Conservation (phyloP, 1,140 invertebrate genomes). For the Drosophila repleta region DNA sequence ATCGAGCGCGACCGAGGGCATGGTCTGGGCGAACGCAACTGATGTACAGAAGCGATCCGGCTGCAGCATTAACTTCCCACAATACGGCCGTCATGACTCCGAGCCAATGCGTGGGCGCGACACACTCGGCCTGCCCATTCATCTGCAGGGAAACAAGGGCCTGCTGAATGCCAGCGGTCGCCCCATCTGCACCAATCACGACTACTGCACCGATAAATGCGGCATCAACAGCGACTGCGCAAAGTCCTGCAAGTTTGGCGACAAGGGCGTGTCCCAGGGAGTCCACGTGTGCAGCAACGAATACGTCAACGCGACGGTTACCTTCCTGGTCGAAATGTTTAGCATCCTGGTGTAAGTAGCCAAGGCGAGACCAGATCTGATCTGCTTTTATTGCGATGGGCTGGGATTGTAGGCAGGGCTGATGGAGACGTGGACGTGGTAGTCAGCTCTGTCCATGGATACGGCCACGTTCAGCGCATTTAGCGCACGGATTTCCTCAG, state of each 20-base stretch:
- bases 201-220: neutral
- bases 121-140: slow-evolving; percentile 17
- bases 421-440: too few relatives aligned
- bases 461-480: too few relatives aligned
- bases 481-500: too few relatives aligned
- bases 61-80: neutral
- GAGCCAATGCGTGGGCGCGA: slow-evolving; percentile 17
- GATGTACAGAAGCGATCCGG: neutral
- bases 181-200: neutral
- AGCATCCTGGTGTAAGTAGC: slow-evolving; percentile 63
- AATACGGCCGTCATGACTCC: neutral
- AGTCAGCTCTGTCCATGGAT: too few relatives aligned
- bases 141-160: slow-evolving; percentile 8
- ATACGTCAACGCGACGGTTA: slow-evolving; percentile 43
- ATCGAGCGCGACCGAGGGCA: slow-evolving; percentile 7
- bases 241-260: neutral
- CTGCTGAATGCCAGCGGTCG: neutral
- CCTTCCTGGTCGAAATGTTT: slow-evolving; percentile 51
- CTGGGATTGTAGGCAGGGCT: neutral
- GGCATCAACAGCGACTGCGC: slow-evolving; percentile 13
- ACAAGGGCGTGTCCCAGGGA: neutral
- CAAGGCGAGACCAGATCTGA: too few relatives aligned
- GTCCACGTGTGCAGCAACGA: slow-evolving; percentile 24
- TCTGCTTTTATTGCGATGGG: too few relatives aligned
- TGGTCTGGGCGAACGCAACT: neutral